phyloP scores from a whole-genome alignment of 2,888 invertebrate genomes.

The Microplitis deprimator region DNA sequence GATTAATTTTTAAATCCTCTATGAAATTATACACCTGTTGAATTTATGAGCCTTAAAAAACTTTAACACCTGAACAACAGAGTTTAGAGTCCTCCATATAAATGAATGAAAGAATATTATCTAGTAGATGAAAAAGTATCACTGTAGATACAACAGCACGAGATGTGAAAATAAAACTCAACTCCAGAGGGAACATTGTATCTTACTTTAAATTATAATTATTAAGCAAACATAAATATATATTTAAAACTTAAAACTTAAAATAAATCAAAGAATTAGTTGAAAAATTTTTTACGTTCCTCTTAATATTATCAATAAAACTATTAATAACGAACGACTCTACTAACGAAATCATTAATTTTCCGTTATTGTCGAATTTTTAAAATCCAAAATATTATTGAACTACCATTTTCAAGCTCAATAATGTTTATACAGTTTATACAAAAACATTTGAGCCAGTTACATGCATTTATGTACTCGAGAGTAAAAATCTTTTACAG shows the following conservation, averaged over 20 bases:
- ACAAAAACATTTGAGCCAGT: no score
- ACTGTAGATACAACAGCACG: slow-evolving; percentile 70
- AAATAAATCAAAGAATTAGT: slow-evolving; percentile 36
- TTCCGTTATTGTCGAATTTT: background rate
- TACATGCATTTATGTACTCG: no score
- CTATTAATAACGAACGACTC: slow-evolving; percentile 41
- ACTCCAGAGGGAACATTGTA: slow-evolving; percentile 58
- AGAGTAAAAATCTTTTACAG: no score
- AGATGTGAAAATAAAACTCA: slow-evolving; percentile 53
- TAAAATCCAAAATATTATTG: no score
- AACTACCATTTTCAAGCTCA: no score
- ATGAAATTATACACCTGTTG: background rate
- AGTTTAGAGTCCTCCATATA: background rate
- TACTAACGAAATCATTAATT: background rate
- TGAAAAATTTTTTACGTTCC: background rate
- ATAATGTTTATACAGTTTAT: no score
- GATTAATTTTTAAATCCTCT: no score
- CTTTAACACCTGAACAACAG: background rate
- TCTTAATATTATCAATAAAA: slow-evolving; percentile 40
- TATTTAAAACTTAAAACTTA: slow-evolving; percentile 5
- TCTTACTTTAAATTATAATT: slow-evolving; percentile 51
- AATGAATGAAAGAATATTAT: slow-evolving; percentile 41
- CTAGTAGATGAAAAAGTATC: slow-evolving; percentile 60
- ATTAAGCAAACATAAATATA: slow-evolving; percentile 33
- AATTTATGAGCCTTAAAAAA: background rate